phyloP scores from a whole-genome alignment of 2,888 invertebrate species.

The Hylaea fasciaria region DNA sequence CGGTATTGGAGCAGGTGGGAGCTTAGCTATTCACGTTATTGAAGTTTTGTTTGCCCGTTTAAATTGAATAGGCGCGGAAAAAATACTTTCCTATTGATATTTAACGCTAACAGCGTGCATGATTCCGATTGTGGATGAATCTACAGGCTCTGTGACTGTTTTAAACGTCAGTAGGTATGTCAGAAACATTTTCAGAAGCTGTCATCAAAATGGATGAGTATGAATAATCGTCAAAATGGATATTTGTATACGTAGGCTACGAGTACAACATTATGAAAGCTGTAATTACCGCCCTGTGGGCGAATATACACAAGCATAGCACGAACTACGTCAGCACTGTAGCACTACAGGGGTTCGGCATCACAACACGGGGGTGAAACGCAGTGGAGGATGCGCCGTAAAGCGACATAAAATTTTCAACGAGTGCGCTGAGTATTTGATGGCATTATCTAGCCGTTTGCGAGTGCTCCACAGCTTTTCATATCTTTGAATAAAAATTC shows the following conservation, averaged over 20 bases:
- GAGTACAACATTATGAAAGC: neutral
- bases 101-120: neutral
- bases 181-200: too few species aligned
- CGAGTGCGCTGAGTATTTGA: conserved; percentile 76
- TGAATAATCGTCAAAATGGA: too few species aligned
- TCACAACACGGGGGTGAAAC: conserved; percentile 60
- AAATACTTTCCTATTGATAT: neutral
- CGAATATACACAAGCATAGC: conserved; percentile 30
- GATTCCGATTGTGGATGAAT: too few species aligned
- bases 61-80: conserved; percentile 22
- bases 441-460: conserved; percentile 81
- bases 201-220: too few species aligned
- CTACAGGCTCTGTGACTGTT: too few species aligned
- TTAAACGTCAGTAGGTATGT: too few species aligned
- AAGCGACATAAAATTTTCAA: conserved; percentile 82
- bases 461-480: conserved; percentile 71
- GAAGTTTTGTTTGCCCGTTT: conserved; percentile 28
- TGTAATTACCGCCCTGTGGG: conserved; percentile 6
- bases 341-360: conserved; percentile 46
- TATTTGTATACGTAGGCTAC: conserved; percentile 2
- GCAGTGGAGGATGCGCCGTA: conserved; percentile 73
- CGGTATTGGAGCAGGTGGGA: conserved; percentile 36
- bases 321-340: conserved; percentile 34
- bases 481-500: conserved; percentile 78
- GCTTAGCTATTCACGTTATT: conserved; percentile 33